These are phyloP conservation scores for Catocala nupta DNA, from an alignment of 2,888 invertebrate species.

Conservation along the genomic window DNA sequence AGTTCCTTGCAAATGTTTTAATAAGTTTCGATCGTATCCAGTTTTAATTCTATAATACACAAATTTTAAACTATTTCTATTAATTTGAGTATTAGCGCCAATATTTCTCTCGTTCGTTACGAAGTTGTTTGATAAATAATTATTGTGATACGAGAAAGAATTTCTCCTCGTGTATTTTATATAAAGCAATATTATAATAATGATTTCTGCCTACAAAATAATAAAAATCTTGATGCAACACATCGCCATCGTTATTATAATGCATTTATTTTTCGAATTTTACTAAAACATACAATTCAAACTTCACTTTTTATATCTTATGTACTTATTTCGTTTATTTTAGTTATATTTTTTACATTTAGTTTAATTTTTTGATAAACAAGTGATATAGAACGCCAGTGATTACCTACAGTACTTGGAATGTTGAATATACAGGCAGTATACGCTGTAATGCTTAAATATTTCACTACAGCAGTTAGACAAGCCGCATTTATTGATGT, in stretches of 20 bases:
- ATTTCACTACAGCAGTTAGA: constrained; percentile 1
- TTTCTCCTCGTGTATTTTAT: no score
- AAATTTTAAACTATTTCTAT: no score
- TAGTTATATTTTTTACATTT: constrained; percentile 13
- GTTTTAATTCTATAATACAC: no score
- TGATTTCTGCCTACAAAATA: no score
- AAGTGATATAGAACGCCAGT: constrained; percentile 42
- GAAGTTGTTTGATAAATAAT: no score
- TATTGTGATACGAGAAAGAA: no score
- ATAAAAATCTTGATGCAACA: constrained; percentile 8
- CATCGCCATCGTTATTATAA: constrained; percentile 44
- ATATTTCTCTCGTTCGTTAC: no score
- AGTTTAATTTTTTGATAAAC: neutral
- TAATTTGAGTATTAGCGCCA: no score
- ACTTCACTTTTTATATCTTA: constrained; percentile 20
- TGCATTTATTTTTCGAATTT: constrained; percentile 27
- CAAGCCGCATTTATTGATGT: neutral
- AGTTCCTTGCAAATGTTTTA: no score
- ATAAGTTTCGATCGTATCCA: no score
- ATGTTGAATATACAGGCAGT: no score
- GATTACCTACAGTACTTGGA: constrained; percentile 6
- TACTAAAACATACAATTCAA: constrained; percentile 8
- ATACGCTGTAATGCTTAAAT: neutral
- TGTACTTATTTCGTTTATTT: constrained; percentile 18
- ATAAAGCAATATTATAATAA: no score